These are phyloP conservation scores for Cydia amplana DNA, from an alignment of 1,140 invertebrate genomes.

Conservation along the genomic window DNA sequence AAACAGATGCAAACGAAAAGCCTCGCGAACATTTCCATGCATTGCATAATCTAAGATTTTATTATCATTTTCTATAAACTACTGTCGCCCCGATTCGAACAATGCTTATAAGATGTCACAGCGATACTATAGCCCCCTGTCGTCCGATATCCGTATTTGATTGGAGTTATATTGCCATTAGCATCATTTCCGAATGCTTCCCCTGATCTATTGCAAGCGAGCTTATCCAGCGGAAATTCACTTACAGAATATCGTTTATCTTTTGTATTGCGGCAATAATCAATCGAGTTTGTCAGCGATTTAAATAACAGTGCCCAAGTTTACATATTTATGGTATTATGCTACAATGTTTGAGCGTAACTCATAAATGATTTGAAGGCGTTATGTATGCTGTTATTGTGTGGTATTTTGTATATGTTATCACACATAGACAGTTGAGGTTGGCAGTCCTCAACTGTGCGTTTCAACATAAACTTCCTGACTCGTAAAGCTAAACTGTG, in stretches of 20 bases:
- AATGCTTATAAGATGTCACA: too few species aligned
- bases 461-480: too few species aligned
- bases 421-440: too few species aligned
- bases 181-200: neutral
- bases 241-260: constrained; percentile 30
- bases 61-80: too few species aligned
- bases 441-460: too few species aligned
- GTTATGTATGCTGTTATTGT: constrained; percentile 17
- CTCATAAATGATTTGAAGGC: constrained; percentile 3
- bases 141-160: neutral
- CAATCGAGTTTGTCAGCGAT: constrained; percentile 28
- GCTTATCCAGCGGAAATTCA: constrained; percentile 20
- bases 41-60: too few species aligned
- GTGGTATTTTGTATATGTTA: neutral
- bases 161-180: neutral
- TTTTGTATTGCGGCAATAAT: constrained; percentile 24
- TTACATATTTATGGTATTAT: constrained; percentile 26
- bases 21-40: too few species aligned
- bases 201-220: constrained; percentile 8
- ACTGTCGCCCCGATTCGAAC: too few species aligned
- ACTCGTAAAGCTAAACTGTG: too few species aligned
- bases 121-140: too few species aligned
- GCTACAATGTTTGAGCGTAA: neutral
- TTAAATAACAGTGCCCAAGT: constrained; percentile 23
- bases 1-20: too few species aligned